phyloP scores from a whole-genome alignment of 1,140 invertebrate genomes.

The Oreohelix idahoensis region DNA sequence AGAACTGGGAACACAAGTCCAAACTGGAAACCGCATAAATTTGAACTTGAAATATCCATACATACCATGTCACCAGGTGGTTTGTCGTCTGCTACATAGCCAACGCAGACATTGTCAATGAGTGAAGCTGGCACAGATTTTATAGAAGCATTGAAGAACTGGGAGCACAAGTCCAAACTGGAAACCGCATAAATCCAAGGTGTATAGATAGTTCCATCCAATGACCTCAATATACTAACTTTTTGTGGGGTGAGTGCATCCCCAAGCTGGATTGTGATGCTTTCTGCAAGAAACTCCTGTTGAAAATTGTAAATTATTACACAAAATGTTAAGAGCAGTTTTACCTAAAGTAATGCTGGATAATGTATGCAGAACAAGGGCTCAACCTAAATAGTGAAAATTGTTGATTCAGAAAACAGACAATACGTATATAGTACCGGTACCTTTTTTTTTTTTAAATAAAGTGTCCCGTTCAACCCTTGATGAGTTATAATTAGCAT shows the following conservation, averaged over 20 bases:
- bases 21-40: slow-evolving; percentile 25
- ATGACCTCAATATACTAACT: slow-evolving; percentile 22
- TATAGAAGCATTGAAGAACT: slow-evolving; percentile 2
- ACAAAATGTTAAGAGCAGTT: no score
- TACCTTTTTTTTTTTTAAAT: no score
- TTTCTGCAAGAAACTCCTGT: slow-evolving; percentile 31
- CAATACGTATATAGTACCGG: no score
- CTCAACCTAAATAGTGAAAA: no score
- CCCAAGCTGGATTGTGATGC: slow-evolving; percentile 17
- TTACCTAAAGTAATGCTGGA: no score
- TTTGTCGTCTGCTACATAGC: slow-evolving; percentile 22
- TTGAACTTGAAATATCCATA: neutral
- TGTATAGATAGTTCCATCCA: slow-evolving; percentile 2
- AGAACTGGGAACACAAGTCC: slow-evolving; percentile 17
- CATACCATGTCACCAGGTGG: slow-evolving; percentile 35
- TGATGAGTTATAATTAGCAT: no score
- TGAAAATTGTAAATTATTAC: neutral
- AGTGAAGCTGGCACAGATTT: neutral
- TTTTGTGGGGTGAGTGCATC: slow-evolving; percentile 31
- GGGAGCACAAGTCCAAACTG: neutral
- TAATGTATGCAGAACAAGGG: no score
- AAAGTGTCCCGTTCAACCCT: no score
- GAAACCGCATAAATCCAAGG: slow-evolving; percentile 37
- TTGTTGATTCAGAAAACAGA: no score
- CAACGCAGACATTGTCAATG: slow-evolving; percentile 14